Conservation (phyloP, 2,888 invertebrate genomes). For the Macropis europaea region DNA sequence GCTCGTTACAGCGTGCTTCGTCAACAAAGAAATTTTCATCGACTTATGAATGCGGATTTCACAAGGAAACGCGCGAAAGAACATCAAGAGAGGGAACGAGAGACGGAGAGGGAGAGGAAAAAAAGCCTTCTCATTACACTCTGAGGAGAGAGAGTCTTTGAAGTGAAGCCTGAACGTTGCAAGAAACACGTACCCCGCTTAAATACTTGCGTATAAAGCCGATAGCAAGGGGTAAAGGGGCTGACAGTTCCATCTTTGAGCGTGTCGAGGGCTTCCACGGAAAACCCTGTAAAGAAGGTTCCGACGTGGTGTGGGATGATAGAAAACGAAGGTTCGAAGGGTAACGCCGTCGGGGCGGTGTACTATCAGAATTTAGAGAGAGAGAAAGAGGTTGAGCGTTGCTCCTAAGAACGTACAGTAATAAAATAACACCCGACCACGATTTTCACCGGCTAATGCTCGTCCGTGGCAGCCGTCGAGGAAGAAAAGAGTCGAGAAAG, state of each 20-base stretch:
- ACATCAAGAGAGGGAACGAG: background rate
- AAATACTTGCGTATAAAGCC: conserved; percentile 56
- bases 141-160: conserved; percentile 48
- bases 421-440: conserved; percentile 72
- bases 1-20: background rate
- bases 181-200: conserved; percentile 45
- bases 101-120: background rate
- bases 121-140: background rate
- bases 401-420: conserved; percentile 64
- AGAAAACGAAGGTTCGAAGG: conserved; percentile 48
- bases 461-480: conserved; percentile 20
- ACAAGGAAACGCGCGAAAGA: background rate
- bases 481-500: conserved; percentile 47
- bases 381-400: too few relatives aligned
- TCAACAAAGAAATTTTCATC: conserved; percentile 23
- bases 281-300: conserved; percentile 19
- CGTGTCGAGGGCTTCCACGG: conserved; percentile 19
- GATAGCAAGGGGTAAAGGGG: conserved; percentile 2
- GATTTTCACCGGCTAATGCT: conserved; percentile 45
- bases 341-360: conserved; percentile 42
- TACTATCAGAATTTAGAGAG: conserved; percentile 59
- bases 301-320: conserved; percentile 4
- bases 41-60: background rate
- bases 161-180: conserved; percentile 33
- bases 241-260: conserved; percentile 34